Base-by-base conservation (phyloP, 2,797 vertebrate species). In the Molossus molossus region DNA sequence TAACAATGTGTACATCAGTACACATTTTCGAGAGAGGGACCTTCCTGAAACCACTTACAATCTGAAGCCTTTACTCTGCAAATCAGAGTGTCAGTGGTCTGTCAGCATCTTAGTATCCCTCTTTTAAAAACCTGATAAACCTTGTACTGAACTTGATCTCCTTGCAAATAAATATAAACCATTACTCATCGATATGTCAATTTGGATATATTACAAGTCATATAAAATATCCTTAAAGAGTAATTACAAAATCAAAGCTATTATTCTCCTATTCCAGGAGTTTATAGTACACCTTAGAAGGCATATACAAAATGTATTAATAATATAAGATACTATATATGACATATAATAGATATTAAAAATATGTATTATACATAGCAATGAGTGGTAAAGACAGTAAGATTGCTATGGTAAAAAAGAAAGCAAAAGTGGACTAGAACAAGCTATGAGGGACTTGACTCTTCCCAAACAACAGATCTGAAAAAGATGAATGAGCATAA, bases 221-320 rank as follows among this genome's bases (percentile, higher is more conserved):
- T 65, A 85, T 37, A 85, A 89, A 95, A 87, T 53, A 81, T 77
- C 27, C 33, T 75, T 50, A 33, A 88, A 79, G 53, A 75, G 9
- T 87, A 94, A 91, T 48, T 87, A 60, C 9, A 92, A 92, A 93
- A 93, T 57, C 62, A 88, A 95, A 96, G 45, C 25, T 79, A 87
- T 40, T 77, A 58, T 92, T 58, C 27, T 9, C 79, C 0, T 73
- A 82, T 37, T 69, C 45, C 29, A 84, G 50, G 2, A 96, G 29
- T 40, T 87, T 86, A 89, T 8, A 81, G 12, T 79, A 72, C 37
- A 85, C 25, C 3, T 60, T 58, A 40, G 48, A 92, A 93, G 53
- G 64, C 18, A 57, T 45, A 33, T 5, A 75, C n/a, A 1, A 64
- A 3, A 70, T 85, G 27, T 50, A 81, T 65, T 88, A 77, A 88